phyloP scores from a whole-genome alignment of 1,140 invertebrate genomes.

The Lucilia sericata region DNA sequence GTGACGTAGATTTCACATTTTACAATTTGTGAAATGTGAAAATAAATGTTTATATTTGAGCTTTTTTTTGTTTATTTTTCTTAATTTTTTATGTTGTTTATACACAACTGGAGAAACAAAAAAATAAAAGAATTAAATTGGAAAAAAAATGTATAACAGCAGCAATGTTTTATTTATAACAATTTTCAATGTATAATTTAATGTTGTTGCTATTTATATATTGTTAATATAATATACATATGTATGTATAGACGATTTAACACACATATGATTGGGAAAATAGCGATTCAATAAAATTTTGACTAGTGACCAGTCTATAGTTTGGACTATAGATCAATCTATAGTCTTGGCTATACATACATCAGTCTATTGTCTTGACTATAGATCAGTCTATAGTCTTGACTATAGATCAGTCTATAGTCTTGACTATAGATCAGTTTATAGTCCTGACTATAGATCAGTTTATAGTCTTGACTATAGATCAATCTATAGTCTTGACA shows the following conservation, averaged over 20 bases:
- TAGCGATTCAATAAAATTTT: too few species aligned
- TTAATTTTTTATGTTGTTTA: constrained; percentile 3
- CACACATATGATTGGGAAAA: too few species aligned
- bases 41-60: constrained; percentile 4
- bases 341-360: too few species aligned
- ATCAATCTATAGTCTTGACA: too few species aligned
- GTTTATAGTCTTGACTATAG: too few species aligned
- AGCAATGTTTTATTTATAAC: constrained; percentile 16
- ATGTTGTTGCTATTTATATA: background rate
- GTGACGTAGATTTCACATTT: constrained; percentile 11
- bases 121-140: background rate
- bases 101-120: background rate
- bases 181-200: background rate
- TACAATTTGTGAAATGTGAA: background rate
- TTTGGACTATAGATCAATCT: too few species aligned
- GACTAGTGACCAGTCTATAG: too few species aligned
- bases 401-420: too few species aligned
- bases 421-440: too few species aligned
- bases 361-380: too few species aligned
- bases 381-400: too few species aligned
- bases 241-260: background rate
- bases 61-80: background rate
- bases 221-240: background rate
- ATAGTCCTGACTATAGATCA: too few species aligned
- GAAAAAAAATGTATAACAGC: background rate